Conservation (phyloP, 1,140 invertebrate genomes). For the Steinernema feltiae region DNA sequence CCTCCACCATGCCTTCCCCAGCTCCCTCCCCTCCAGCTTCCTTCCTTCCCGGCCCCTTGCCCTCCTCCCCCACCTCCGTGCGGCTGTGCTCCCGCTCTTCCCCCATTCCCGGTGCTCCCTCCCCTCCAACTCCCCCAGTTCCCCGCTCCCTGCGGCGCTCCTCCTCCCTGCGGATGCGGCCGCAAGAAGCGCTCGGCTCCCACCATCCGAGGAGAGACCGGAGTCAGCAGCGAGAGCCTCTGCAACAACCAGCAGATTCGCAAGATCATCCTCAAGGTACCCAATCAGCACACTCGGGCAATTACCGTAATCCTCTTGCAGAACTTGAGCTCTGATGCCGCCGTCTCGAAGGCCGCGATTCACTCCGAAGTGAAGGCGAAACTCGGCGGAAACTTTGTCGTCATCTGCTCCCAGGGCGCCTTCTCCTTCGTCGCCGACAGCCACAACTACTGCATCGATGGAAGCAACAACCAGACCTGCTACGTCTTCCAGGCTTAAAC, state of each 20-base stretch:
- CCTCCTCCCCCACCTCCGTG: constrained; percentile 9
- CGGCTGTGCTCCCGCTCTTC: constrained; percentile 1
- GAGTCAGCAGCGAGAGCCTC: constrained; percentile 30
- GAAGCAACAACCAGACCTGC: constrained; percentile 36
- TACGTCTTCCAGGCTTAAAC: constrained; percentile 41
- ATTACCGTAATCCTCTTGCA: constrained; percentile 25
- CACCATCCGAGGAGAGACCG: constrained; percentile 34
- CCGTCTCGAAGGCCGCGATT: constrained; percentile 42
- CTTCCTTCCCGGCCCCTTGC: neutral
- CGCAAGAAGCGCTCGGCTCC: constrained; percentile 44
- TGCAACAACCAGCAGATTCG: constrained; percentile 48
- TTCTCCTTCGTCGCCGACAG: constrained; percentile 45
- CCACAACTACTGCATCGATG: constrained; percentile 39
- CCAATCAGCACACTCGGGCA: constrained; percentile 15
- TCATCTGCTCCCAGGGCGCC: constrained; percentile 37
- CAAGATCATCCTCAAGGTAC: constrained; percentile 46
- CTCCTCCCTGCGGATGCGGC: constrained; percentile 40
- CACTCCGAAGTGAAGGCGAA: constrained; percentile 47
- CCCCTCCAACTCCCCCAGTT: constrained; percentile 15
- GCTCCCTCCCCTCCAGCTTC: neutral
- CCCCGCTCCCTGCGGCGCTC: constrained; percentile 1
- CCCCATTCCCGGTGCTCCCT: neutral
- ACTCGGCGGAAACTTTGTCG: constrained; percentile 41
- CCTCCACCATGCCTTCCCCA: constrained; percentile 12
- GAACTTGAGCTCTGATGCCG: constrained; percentile 41